Conservation (phyloP, 2,888 invertebrate genomes). For the Lycia hirtaria region DNA sequence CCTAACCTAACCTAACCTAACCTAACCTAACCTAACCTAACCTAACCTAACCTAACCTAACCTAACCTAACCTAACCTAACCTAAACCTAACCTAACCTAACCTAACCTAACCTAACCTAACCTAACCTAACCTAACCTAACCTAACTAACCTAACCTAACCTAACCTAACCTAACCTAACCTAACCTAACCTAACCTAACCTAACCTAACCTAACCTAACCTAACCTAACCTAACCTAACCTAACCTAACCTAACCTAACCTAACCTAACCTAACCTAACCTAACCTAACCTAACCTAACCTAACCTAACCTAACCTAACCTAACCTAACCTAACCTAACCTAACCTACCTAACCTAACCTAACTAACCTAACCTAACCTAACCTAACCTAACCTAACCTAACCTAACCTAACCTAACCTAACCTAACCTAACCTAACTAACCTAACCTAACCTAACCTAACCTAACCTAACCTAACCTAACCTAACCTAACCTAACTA, state of each 20-base stretch:
- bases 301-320: conserved; percentile 42
- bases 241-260: conserved; percentile 37
- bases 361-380: conserved; percentile 41
- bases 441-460: conserved; percentile 33
- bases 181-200: conserved; percentile 35
- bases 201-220: conserved; percentile 32
- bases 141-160: conserved; percentile 36
- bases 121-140: conserved; percentile 34
- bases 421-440: conserved; percentile 35
- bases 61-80: conserved; percentile 3
- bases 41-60: conserved; percentile 3
- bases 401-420: conserved; percentile 38
- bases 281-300: conserved; percentile 39
- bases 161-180: conserved; percentile 30
- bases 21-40: conserved; percentile 3
- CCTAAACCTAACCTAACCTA: conserved; percentile 1
- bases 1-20: conserved; percentile 3
- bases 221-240: conserved; percentile 34
- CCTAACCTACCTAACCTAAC: conserved; percentile 40
- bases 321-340: conserved; percentile 32
- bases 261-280: conserved; percentile 41
- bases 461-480: conserved; percentile 35
- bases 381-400: conserved; percentile 39
- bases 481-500: conserved; percentile 32
- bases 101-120: conserved; percentile 37